Evolutionary conservation across 2,888 invertebrate species (phyloP).

Genomic region (Archips crataeganus): DNA sequence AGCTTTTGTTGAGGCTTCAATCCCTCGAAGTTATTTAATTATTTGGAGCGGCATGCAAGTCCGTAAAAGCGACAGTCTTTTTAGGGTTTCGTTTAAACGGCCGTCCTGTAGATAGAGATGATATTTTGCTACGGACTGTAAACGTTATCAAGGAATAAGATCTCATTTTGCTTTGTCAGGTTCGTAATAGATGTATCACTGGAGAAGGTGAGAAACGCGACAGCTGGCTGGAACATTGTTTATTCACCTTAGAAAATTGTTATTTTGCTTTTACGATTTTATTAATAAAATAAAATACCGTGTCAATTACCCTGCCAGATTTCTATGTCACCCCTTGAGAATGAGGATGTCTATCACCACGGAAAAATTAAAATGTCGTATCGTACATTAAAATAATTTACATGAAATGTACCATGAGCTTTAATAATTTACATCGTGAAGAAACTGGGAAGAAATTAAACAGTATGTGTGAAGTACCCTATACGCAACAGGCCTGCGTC

Average conservation of each 20-base stretch:
- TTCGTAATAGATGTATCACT: conserved; percentile 1
- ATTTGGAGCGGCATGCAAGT: conserved; percentile 42
- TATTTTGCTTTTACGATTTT: not conserved
- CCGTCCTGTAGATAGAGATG: conserved; percentile 9
- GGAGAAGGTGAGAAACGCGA: not conserved
- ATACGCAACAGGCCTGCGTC: too few species aligned
- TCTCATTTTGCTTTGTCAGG: conserved; percentile 14
- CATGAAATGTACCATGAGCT: too few species aligned
- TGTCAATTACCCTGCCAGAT: too few species aligned
- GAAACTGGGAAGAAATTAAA: too few species aligned
- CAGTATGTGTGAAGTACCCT: too few species aligned
- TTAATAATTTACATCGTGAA: too few species aligned
- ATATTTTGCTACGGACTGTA: not conserved
- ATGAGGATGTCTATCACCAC: too few species aligned
- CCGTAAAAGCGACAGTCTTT: conserved; percentile 38
- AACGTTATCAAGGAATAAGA: conserved; percentile 10
- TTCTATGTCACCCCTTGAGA: too few species aligned
- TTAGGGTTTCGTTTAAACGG: conserved; percentile 31
- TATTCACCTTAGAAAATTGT: not conserved
- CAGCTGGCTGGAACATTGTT: conserved; percentile 1
- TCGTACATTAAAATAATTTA: too few species aligned
- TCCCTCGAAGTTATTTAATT: conserved; percentile 44
- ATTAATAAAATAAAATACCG: too few species aligned
- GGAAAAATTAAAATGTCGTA: too few species aligned
- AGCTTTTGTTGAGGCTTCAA: conserved; percentile 41